phyloP scores from a whole-genome alignment of 2,113 vertebrate genomes.

The Pungitius pungitius region DNA sequence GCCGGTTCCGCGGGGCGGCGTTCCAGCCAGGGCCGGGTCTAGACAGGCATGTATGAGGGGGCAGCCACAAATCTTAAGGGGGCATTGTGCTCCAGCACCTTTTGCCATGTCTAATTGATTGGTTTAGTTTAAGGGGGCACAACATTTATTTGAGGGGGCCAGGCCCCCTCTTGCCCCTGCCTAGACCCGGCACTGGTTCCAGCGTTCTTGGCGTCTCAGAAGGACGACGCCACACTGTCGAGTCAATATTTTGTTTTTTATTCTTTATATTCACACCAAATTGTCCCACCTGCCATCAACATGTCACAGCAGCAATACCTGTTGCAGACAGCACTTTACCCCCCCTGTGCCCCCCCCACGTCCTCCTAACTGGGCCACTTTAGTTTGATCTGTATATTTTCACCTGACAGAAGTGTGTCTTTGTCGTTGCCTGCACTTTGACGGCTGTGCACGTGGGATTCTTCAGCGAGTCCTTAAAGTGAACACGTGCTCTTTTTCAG shows the following conservation, averaged over 20 bases:
- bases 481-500: neutral
- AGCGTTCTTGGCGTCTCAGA: neutral
- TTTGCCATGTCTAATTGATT: too few species aligned
- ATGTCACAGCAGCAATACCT: constrained; percentile 15
- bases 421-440: neutral
- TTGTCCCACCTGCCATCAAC: constrained; percentile 1
- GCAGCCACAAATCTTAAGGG: too few species aligned
- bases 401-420: constrained; percentile 13
- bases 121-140: too few species aligned
- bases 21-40: too few species aligned
- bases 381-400: constrained; percentile 1
- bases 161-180: too few species aligned
- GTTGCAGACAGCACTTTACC: neutral
- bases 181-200: too few species aligned
- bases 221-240: neutral
- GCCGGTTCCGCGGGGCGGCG: too few species aligned
- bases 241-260: neutral
- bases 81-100: too few species aligned
- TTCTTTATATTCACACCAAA: neutral
- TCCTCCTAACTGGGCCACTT: constrained; percentile 11
- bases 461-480: neutral
- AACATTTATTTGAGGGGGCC: too few species aligned
- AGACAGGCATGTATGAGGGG: too few species aligned
- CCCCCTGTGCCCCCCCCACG: neutral
- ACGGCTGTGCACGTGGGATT: neutral